Conservation (phyloP, 2,888 invertebrate genomes). For the Mactromeris polynyma region DNA sequence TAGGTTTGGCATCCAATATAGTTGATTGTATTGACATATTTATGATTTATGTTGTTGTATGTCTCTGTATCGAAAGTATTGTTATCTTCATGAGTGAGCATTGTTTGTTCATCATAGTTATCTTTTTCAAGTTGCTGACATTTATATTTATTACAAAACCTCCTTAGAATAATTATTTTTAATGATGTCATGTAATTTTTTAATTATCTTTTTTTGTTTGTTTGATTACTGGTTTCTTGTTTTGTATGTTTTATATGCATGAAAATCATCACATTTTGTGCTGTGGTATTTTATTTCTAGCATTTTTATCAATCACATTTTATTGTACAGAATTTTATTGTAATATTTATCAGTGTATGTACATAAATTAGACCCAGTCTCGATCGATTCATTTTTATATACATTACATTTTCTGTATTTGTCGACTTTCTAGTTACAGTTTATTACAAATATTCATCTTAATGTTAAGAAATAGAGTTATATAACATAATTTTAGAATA, state of each 20-base stretch:
- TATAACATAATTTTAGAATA: neutral
- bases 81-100: neutral
- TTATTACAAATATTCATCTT: slow-evolving; percentile 1
- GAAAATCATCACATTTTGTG: neutral
- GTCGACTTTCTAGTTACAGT: slow-evolving; percentile 1
- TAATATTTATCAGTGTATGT: slow-evolving; percentile 1
- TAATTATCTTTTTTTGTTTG: neutral
- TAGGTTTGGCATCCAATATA: no score
- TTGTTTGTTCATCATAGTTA: neutral
- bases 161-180: neutral
- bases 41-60: neutral
- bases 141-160: no score
- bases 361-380: neutral
- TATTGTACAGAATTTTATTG: neutral
- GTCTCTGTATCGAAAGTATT: no score
- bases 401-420: neutral
- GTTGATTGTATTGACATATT: neutral
- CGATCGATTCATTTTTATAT: neutral
- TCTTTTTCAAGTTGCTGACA: neutral
- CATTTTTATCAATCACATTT: neutral
- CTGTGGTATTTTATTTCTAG: neutral
- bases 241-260: neutral
- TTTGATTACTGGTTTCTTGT: neutral
- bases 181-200: neutral
- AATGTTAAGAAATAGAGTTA: neutral